These are phyloP conservation scores for Pygoscelis antarcticus DNA, from an alignment of 2,113 vertebrate species.

Conservation along the genomic window DNA sequence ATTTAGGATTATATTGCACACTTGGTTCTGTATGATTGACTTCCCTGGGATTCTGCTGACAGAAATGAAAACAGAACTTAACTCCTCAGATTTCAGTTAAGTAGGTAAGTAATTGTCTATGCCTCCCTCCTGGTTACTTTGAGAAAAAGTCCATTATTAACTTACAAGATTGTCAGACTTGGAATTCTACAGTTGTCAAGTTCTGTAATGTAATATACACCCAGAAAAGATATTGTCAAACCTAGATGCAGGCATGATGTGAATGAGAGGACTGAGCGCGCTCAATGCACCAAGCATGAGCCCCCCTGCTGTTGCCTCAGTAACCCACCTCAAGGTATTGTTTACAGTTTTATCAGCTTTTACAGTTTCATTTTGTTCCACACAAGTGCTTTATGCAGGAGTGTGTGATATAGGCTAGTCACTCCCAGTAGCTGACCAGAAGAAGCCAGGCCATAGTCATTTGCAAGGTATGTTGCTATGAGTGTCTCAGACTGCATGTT, in stretches of 20 bases:
- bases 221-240: not conserved
- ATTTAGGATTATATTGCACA: slow-evolving; percentile 34
- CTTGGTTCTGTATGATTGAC: slow-evolving; percentile 40
- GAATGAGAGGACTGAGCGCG: not conserved
- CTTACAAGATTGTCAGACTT: not conserved
- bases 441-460: not conserved
- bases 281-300: not conserved
- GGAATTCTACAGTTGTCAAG: not conserved
- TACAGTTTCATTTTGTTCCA: not conserved
- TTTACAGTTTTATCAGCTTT: not conserved
- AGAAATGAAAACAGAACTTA: slow-evolving; percentile 41
- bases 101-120: slow-evolving; percentile 19
- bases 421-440: not conserved
- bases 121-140: slow-evolving; percentile 16
- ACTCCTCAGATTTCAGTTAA: slow-evolving; percentile 24
- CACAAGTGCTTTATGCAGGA: not conserved
- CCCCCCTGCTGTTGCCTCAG: not conserved
- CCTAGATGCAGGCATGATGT: not conserved
- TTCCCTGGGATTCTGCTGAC: slow-evolving; percentile 19
- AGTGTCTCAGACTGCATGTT: not conserved
- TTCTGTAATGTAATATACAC: not conserved
- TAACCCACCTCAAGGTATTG: not conserved
- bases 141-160: slow-evolving; percentile 14
- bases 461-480: not conserved
- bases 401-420: not conserved